Base-by-base conservation (phyloP, 2,888 invertebrate genomes). In the Celastrina argiolus region DNA sequence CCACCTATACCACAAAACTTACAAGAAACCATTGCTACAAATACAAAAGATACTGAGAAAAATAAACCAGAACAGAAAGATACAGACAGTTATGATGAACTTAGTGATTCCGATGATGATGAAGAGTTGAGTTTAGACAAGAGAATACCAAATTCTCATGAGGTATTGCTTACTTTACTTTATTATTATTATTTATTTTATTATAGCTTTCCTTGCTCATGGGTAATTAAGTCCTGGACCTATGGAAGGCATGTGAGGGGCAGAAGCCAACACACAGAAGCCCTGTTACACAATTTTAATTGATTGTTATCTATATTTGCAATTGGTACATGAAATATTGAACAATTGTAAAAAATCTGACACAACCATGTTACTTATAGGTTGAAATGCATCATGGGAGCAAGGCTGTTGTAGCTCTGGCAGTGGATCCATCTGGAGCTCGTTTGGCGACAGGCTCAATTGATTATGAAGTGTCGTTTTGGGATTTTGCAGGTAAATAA, bases 391-490 rank as follows among this genome's bases (percentile, higher is more conserved):
- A 92, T n/a, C 99, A 99, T 84, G 98, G 99, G 0, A 92, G 83
- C 2, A 97, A 97, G 88, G 96, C 98, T 2, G 95, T 98, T 0
- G 95, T 97, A 2, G 98, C 98, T 0, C 84, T 99, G 1, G 95
- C 97, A 0, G 94, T 97, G 0, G 99, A 99, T 85, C 97, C 98
- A 0, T 97, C 98, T 1, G 99, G 99, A 0, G 97, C 98, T 0
- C 92, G 99, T 0, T 78, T 97, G 45, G 95, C 97, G 0, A 95
- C 97, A 0, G 99, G 99, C 0, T 97, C 98, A 0, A 94, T 97
- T 31, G 99, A 99, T 83, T 99, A 98, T 84, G 98, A 98, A 74
- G 96, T 99, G 1, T 96, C 96, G 65, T 97, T 99, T 75, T 99
- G 98, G 98, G 99, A 99, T 82, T 99, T 99, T 91, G 97, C 98